phyloP scores from a whole-genome alignment of 2,888 invertebrate genomes.

The Yponomeuta malinellus region DNA sequence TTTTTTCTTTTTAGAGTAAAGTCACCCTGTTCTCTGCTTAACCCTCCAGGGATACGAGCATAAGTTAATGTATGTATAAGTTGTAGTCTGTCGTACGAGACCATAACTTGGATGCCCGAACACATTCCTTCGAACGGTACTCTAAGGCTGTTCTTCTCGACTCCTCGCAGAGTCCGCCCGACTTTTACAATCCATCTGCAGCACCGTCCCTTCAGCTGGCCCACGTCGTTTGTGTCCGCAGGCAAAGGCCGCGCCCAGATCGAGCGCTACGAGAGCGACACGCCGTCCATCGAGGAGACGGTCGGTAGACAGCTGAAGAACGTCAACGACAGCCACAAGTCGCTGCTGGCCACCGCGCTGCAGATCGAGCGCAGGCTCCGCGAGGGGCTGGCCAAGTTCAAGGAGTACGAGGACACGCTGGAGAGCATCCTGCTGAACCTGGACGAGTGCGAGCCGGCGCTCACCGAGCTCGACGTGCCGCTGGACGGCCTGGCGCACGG shows the following conservation, averaged over 20 bases:
- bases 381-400: constrained; percentile 93
- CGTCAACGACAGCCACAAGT: constrained; percentile 95
- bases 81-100: no score
- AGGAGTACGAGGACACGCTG: constrained; percentile 93
- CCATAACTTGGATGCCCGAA: no score
- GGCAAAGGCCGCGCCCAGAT: constrained; percentile 89
- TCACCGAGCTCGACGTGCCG: constrained; percentile 84
- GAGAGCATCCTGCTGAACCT: constrained; percentile 89
- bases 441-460: constrained; percentile 85
- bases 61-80: no score
- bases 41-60: no score
- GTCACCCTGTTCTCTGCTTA: no score
- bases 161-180: no score
- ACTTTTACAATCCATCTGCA: no score
- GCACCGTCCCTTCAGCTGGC: no score
- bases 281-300: constrained; percentile 83
- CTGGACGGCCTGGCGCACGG: constrained; percentile 85
- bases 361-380: constrained; percentile 92
- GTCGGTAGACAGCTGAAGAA: constrained; percentile 92
- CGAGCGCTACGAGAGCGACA: constrained; percentile 82
- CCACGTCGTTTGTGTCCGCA: no score
- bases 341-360: constrained; percentile 89
- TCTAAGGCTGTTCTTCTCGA: no score
- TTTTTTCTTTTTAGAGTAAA: no score
- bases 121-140: no score